Percentiles rank a stretch among this genome's conserved stretches.
Evolutionary conservation across 2,797 vertebrate genomes (phyloP).

Genomic region (Characodon lateralis): DNA sequence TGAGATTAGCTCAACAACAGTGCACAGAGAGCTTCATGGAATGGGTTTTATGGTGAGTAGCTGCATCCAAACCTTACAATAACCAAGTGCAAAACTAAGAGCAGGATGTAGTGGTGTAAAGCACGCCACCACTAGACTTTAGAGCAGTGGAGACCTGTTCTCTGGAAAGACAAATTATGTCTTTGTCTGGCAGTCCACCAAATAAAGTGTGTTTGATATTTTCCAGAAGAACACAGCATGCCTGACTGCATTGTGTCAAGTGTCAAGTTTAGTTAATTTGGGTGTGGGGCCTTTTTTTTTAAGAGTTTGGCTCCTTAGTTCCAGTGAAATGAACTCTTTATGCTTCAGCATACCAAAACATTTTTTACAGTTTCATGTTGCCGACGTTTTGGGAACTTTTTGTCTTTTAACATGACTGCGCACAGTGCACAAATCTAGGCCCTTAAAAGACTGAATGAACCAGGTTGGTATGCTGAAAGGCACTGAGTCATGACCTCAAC

Average conservation of each 20-base stretch:
- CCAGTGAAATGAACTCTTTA: not conserved
- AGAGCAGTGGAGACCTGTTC: not conserved
- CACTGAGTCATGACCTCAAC: not conserved
- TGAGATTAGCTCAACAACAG: not conserved
- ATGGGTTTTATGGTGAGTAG: not conserved
- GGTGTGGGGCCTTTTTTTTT: not conserved
- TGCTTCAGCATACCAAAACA: not conserved
- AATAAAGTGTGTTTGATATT: not conserved
- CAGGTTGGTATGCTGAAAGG: not conserved
- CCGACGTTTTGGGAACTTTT: not conserved
- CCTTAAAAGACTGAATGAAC: not conserved
- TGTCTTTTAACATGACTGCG: not conserved
- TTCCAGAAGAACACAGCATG: not conserved
- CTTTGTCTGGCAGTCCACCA: not conserved
- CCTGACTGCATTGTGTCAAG: not conserved
- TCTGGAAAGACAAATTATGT: not conserved
- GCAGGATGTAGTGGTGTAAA: not conserved
- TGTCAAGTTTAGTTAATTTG: not conserved
- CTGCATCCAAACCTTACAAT: not conserved
- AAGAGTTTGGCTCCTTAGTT: not conserved
- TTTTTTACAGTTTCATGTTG: too few species aligned
- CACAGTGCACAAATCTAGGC: not conserved
- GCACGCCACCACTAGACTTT: not conserved
- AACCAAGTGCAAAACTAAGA: not conserved
- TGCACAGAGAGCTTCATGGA: not conserved